Percentiles rank a stretch among this genome's conserved stretches.
Conservation (phyloP, 2,797 vertebrate species). For the Lacerta agilis region DNA sequence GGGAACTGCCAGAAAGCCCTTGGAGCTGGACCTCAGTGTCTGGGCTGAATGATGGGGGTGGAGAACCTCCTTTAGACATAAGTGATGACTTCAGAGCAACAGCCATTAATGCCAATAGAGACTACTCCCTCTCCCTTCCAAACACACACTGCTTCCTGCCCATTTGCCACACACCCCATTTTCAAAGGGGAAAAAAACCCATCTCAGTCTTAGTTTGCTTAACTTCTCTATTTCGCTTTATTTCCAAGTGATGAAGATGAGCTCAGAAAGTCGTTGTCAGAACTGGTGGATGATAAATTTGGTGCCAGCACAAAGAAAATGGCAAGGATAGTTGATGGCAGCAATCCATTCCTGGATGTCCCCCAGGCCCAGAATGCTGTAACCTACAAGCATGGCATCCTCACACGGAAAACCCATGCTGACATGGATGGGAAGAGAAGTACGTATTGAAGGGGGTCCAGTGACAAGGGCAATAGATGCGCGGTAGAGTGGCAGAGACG, state of each 20-base stretch:
- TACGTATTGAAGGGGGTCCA: constrained; percentile 71
- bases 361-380: constrained; percentile 90
- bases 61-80: not conserved
- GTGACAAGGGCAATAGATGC: not conserved
- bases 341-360: constrained; percentile 95
- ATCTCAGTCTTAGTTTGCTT: not conserved
- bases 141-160: not conserved
- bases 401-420: constrained; percentile 93
- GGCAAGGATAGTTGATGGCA: constrained; percentile 92
- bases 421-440: constrained; percentile 98
- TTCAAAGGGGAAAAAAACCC: no score
- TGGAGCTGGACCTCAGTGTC: no score
- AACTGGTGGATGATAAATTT: constrained; percentile 95
- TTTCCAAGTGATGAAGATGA: constrained; percentile 92
- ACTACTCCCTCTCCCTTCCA: not conserved
- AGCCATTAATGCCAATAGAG: no score
- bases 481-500: not conserved
- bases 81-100: not conserved
- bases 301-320: constrained; percentile 91
- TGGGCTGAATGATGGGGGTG: no score
- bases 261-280: constrained; percentile 94
- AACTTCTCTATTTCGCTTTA: constrained; percentile 49
- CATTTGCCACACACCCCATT: not conserved
- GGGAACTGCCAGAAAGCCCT: no score
- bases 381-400: constrained; percentile 95